Conservation (phyloP, 2,888 invertebrate genomes). For the Leucania comma region DNA sequence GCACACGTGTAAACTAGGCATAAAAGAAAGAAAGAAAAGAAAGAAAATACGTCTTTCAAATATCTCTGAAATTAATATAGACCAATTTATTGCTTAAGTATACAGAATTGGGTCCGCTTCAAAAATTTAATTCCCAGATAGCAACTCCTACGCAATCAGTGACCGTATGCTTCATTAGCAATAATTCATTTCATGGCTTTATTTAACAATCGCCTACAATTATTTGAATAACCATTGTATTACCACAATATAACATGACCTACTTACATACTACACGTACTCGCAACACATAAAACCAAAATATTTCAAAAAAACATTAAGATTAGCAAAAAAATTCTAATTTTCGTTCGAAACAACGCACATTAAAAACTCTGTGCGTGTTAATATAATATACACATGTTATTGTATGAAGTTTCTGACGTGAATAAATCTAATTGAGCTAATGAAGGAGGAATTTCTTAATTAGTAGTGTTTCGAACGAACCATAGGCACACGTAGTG, state of each 20-base stretch:
- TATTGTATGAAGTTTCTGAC: conserved; percentile 75
- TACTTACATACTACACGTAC: conserved; percentile 19
- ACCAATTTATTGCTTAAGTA: neutral
- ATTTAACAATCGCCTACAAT: conserved; percentile 32
- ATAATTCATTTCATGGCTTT: conserved; percentile 41
- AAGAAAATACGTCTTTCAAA: too few relatives aligned
- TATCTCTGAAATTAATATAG: neutral
- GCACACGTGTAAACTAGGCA: too few relatives aligned
- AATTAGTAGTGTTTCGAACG: conserved; percentile 87
- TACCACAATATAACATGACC: conserved; percentile 33
- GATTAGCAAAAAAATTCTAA: conserved; percentile 61
- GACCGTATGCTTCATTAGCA: conserved; percentile 18
- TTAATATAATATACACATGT: conserved; percentile 65
- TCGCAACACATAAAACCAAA: conserved; percentile 32
- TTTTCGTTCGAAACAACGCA: conserved; percentile 49
- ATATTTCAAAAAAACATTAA: conserved; percentile 57
- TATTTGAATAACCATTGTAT: conserved; percentile 43
- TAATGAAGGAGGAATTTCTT: conserved; percentile 89
- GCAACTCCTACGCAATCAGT: conserved; percentile 36
- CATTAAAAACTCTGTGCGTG: conserved; percentile 58
- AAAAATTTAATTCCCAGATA: conserved; percentile 7
- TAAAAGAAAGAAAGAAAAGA: too few relatives aligned
- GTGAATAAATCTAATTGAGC: conserved; percentile 87
- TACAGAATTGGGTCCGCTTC: conserved; percentile 1
- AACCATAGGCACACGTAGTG: conserved; percentile 85